These are phyloP conservation scores for Autographa pulchrina DNA, from an alignment of 2,888 invertebrate species.

Conservation along the genomic window DNA sequence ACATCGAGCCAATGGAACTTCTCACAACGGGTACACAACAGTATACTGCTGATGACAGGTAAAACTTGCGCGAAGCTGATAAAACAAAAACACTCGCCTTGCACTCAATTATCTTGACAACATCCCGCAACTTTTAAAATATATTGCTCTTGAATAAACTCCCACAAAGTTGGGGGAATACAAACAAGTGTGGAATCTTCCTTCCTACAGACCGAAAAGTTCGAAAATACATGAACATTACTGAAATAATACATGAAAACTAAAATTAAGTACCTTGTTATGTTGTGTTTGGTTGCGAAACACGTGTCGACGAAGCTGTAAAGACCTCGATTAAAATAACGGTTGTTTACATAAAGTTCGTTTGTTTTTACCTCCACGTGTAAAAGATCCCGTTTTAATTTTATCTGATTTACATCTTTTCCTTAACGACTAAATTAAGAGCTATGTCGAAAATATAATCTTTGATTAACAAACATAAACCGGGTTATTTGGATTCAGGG, in stretches of 20 bases:
- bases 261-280: background rate
- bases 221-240: conserved; percentile 1
- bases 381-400: background rate
- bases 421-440: background rate
- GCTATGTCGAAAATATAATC: background rate
- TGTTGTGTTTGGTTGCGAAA: background rate
- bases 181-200: conserved; percentile 44
- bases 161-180: conserved; percentile 44
- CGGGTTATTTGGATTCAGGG: no score
- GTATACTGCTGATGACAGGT: conserved; percentile 86
- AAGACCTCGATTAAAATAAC: background rate
- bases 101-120: conserved; percentile 45
- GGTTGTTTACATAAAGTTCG: background rate
- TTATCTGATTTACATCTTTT: background rate
- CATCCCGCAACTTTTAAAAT: conserved; percentile 45
- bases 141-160: conserved; percentile 56
- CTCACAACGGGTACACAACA: conserved; percentile 84
- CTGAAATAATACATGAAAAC: background rate
- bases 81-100: conserved; percentile 44
- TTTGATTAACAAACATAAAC: no score
- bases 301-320: background rate
- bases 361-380: background rate
- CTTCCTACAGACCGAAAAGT: conserved; percentile 37
- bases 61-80: conserved; percentile 30
- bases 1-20: conserved; percentile 83